Base-by-base conservation (phyloP, 1,140 invertebrate species). In the Drosophila pseudoobscura region DNA sequence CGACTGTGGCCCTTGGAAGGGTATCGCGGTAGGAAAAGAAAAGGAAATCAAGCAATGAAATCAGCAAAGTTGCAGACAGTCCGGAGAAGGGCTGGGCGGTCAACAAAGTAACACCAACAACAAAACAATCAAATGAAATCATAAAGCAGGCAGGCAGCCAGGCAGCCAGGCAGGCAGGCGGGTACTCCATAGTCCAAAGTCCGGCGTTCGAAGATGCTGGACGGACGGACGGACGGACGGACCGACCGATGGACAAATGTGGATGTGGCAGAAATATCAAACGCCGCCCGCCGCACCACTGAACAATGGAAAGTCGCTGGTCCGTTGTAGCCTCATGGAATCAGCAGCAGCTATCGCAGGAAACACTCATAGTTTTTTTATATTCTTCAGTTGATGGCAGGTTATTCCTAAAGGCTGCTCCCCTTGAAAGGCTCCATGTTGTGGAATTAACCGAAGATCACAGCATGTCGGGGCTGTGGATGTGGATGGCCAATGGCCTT, bases 1-100 rank as follows among this genome's bases (percentile, higher is more conserved):
- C 31, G 31, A 9, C 31, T 31, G 8, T 9, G 22, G 8, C 45
- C n/a, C n/a, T 31, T 1, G 24, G 24, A 11, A 65, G 63, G 20
- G 63, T 24, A 65, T 64, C 35, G 43, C 6, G 6, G 35, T 2
- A 11, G 35, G 35, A 35, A 61, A 71, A 55, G 66, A 45, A 57
- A 51, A 29, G 69, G 43, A 71, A 59, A 56, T 53, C 63, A 62
- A 60, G 56, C 46, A 78, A 70, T 59, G 75, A 82, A 78, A 82
- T 84, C 80, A 84, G 66, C 60, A 79, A 83, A 75, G 53, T 84
- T 84, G 60, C 80, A 82, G 64, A 83, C 75, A 75, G 60, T 66
- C 78, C 80, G 31, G 31, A 3, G 2, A 31, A 31, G 31, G 31
- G 8, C 29, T 31, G 29, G 29, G 58, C 47, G 9, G 45, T 31